These are phyloP conservation scores for Macaria notata DNA, from an alignment of 2,888 invertebrate species.

Conservation along the genomic window DNA sequence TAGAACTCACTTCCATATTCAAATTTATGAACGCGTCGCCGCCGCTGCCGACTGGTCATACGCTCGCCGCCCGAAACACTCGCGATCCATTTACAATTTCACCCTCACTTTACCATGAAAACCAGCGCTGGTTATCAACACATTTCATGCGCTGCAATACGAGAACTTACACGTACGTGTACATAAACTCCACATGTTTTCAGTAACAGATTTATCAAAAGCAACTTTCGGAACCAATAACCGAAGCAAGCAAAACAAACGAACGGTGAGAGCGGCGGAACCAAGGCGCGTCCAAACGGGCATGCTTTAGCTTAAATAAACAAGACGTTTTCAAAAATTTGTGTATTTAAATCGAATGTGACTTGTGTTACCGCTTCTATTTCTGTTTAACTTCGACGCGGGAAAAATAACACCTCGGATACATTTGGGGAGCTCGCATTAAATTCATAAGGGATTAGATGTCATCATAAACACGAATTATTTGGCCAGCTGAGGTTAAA, in stretches of 20 bases:
- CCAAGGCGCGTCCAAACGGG: slow-evolving; percentile 31
- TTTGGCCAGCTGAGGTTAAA: slow-evolving; percentile 79
- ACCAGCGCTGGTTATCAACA: slow-evolving; percentile 25
- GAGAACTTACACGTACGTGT: not conserved
- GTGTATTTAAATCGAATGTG: slow-evolving; percentile 81
- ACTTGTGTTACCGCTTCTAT: slow-evolving; percentile 78
- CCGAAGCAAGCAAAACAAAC: slow-evolving; percentile 33
- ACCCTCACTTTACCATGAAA: slow-evolving; percentile 56
- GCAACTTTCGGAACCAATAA: slow-evolving; percentile 40
- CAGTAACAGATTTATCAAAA: slow-evolving; percentile 25
- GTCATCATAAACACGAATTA: slow-evolving; percentile 82
- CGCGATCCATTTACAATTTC: slow-evolving; percentile 71
- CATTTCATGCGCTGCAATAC: not conserved
- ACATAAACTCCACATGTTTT: slow-evolving; percentile 8
- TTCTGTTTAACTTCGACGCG: slow-evolving; percentile 66
- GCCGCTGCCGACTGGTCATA: slow-evolving; percentile 55
- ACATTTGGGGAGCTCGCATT: slow-evolving; percentile 71
- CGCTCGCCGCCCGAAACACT: slow-evolving; percentile 63
- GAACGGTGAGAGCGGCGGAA: slow-evolving; percentile 23
- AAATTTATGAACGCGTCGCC: slow-evolving; percentile 78
- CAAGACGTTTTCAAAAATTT: slow-evolving; percentile 79
- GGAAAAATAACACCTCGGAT: slow-evolving; percentile 74
- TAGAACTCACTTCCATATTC: slow-evolving; percentile 84
- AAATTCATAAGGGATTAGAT: slow-evolving; percentile 80
- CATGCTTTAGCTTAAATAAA: slow-evolving; percentile 78